Percentiles rank a stretch among this genome's conserved stretches.
phyloP scores from a whole-genome alignment of 2,113 vertebrate genomes.

The Oreochromis tanganicae region DNA sequence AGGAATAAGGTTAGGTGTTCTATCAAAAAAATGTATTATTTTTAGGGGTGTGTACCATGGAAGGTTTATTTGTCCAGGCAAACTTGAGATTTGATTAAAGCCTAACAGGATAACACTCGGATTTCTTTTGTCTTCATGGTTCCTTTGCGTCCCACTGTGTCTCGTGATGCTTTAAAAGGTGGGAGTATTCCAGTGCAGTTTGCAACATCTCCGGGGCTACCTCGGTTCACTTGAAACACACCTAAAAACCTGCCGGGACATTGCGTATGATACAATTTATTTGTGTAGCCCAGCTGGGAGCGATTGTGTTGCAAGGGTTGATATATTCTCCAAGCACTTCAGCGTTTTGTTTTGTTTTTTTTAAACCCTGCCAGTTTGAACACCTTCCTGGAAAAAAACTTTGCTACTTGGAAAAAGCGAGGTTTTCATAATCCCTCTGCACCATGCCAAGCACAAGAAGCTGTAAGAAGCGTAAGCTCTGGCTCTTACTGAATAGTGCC shows the following conservation, averaged over 20 bases:
- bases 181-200: neutral
- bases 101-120: neutral
- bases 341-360: neutral
- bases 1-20: neutral
- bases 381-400: neutral
- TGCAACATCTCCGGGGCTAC: neutral
- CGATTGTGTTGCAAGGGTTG: neutral
- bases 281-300: neutral
- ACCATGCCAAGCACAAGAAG: neutral
- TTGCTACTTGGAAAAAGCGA: neutral
- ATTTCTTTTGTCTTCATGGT: slow-evolving; percentile 1
- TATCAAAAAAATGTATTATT: neutral
- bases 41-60: neutral
- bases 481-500: neutral
- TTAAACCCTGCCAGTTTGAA: neutral
- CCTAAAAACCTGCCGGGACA: neutral
- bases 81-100: neutral
- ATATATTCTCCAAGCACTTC: neutral
- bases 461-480: neutral
- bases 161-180: neutral
- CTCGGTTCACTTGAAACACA: neutral
- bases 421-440: neutral
- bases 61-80: slow-evolving; percentile 21
- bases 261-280: neutral
- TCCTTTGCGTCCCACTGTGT: neutral